These are phyloP conservation scores for Merops nubicus DNA, from an alignment of 2,113 vertebrate species.

Conservation along the genomic window DNA sequence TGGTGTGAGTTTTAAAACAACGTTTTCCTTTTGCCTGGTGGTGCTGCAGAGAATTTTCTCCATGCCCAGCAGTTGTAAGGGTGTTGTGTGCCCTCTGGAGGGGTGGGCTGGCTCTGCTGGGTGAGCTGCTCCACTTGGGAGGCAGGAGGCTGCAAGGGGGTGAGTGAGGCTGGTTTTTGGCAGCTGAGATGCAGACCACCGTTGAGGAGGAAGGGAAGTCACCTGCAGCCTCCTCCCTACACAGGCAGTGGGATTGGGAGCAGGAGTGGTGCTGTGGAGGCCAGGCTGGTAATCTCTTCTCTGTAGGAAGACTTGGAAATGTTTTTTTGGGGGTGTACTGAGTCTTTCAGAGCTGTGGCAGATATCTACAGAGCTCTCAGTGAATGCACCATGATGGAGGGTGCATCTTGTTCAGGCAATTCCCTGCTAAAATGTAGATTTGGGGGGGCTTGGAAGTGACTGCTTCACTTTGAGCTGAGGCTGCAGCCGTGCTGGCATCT, in stretches of 20 bases:
- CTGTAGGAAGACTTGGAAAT: fast-evolving
- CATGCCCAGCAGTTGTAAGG: not conserved
- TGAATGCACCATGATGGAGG: fast-evolving
- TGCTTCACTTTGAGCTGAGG: not conserved
- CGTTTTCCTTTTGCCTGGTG: not conserved
- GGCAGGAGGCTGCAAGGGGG: fast-evolving
- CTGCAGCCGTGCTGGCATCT: fast-evolving
- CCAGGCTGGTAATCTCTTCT: not conserved
- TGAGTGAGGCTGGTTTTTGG: fast-evolving
- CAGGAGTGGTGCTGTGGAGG: fast-evolving
- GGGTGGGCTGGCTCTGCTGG: not conserved
- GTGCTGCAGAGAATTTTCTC: not conserved
- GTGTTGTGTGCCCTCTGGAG: not conserved
- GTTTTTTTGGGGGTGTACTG: fast-evolving
- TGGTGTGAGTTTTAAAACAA: not conserved
- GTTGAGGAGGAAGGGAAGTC: not conserved
- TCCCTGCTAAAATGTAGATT: fast-evolving
- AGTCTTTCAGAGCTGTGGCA: not conserved
- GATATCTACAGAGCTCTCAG: fast-evolving
- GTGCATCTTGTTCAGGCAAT: not conserved
- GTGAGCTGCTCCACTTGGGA: not conserved
- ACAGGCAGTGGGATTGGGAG: fast-evolving
- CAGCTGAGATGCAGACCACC: fast-evolving
- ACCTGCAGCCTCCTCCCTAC: fast-evolving
- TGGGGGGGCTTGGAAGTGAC: not conserved